Evolutionary conservation across 2,797 vertebrate species (phyloP).

Genomic region (Micrastur ruficollis): DNA sequence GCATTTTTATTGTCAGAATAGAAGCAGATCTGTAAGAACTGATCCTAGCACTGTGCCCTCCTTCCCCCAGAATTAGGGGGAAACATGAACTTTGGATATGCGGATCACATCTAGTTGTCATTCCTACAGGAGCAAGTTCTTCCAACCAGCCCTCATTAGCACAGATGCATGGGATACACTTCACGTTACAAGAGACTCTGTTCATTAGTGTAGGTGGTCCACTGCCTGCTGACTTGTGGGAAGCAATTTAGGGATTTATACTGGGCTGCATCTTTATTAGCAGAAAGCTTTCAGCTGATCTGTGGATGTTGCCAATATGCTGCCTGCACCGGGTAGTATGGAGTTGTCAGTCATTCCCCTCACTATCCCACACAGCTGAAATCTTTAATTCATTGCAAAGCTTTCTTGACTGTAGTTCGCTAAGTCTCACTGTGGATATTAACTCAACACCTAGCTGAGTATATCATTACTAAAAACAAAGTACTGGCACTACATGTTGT

Average conservation of each 20-base stretch:
- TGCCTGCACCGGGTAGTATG: not conserved
- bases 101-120: not conserved
- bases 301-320: not conserved
- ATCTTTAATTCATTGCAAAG: not conserved
- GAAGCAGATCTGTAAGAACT: not conserved
- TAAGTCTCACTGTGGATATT: not conserved
- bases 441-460: not conserved
- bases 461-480: not conserved
- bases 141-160: not conserved
- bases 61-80: not conserved
- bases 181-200: not conserved
- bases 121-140: not conserved
- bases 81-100: not conserved
- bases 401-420: not conserved
- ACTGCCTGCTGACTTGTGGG: not conserved
- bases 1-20: not conserved
- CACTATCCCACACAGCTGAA: not conserved
- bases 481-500: not conserved
- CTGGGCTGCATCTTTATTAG: not conserved
- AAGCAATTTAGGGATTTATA: not conserved
- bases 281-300: not conserved
- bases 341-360: not conserved
- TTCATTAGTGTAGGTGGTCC: not conserved
- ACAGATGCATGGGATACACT: not conserved
- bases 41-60: not conserved